Evolutionary conservation across 2,888 invertebrate genomes (phyloP), one percentile per base, ranked within the genome.

Genomic region (Hesperia comma): DNA sequence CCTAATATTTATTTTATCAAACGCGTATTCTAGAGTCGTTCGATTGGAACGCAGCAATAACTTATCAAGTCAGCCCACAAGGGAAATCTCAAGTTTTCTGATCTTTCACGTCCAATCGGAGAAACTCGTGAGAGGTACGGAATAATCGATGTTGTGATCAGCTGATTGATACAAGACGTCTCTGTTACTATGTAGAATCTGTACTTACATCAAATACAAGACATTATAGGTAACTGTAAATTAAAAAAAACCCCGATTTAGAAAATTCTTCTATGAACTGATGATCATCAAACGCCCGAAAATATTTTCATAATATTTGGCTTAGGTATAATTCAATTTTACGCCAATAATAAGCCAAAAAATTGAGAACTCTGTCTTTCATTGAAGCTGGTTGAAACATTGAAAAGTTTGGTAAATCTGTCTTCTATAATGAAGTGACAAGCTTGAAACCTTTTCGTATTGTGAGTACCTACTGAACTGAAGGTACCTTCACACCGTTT

Each of bases 141-240:
- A 49, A 49, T 49, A 49, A 49, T 49, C 49, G 19, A 49, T 49
- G 49, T 10, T 19, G 10, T 49, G 10, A 49, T 49, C 49, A 49
- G 19, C 49, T 49, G 49, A 49, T 49, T 49, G 17, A 46, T 46
- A 8, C 8, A 46, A 0, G 15, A 5, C 26, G 26, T 26, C 2
- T 5, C n/a, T n/a, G n/a, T n/a, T n/a, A n/a, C n/a, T n/a, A n/a
- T n/a, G n/a, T n/a, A n/a, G n/a, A n/a, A n/a, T n/a, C n/a, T n/a
- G n/a, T n/a, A n/a, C n/a, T n/a, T n/a, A n/a, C n/a, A n/a, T n/a
- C n/a, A n/a, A n/a, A n/a, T n/a, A n/a, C n/a, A n/a, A n/a, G n/a
- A n/a, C n/a, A n/a, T n/a, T n/a, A n/a, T n/a, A n/a, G n/a, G n/a
- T n/a, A n/a, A n/a, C n/a, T n/a, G n/a, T n/a, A n/a, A n/a, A n/a